Conservation (phyloP, 2,888 invertebrate species). For the Choreutis nemorana region DNA sequence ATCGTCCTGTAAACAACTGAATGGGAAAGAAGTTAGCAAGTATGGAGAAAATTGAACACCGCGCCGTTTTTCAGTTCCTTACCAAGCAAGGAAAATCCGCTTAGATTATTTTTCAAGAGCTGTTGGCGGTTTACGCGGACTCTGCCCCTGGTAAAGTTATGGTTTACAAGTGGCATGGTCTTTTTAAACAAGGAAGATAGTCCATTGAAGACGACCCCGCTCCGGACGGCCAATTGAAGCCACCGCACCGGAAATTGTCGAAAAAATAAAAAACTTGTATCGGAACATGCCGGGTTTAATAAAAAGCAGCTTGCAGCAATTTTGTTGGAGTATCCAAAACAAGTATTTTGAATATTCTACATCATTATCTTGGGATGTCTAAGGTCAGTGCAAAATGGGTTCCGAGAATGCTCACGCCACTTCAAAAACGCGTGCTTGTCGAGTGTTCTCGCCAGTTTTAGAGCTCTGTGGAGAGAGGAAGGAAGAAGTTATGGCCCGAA, state of each 20-base stretch:
- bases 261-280: conserved; percentile 8
- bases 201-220: conserved; percentile 8
- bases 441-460: conserved; percentile 6
- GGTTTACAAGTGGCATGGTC: conserved; percentile 14
- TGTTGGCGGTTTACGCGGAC: conserved; percentile 9
- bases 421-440: conserved; percentile 14
- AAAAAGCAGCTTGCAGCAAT: conserved; percentile 10
- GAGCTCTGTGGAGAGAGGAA: conserved; percentile 6
- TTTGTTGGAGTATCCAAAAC: conserved; percentile 11
- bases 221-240: conserved; percentile 7
- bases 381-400: conserved; percentile 19
- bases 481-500: background rate
- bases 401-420: conserved; percentile 18
- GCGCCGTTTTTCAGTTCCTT: conserved; percentile 6
- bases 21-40: too few relatives aligned
- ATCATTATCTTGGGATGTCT: too few relatives aligned
- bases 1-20: too few relatives aligned
- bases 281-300: conserved; percentile 6
- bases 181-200: too few relatives aligned
- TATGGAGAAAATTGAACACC: conserved; percentile 4
- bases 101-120: conserved; percentile 4
- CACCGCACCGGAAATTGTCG: conserved; percentile 3
- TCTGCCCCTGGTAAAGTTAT: conserved; percentile 12
- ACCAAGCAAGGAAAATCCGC: conserved; percentile 6
- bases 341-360: conserved; percentile 11